phyloP scores from a whole-genome alignment of 2,888 invertebrate genomes.

The Drosophila merina region DNA sequence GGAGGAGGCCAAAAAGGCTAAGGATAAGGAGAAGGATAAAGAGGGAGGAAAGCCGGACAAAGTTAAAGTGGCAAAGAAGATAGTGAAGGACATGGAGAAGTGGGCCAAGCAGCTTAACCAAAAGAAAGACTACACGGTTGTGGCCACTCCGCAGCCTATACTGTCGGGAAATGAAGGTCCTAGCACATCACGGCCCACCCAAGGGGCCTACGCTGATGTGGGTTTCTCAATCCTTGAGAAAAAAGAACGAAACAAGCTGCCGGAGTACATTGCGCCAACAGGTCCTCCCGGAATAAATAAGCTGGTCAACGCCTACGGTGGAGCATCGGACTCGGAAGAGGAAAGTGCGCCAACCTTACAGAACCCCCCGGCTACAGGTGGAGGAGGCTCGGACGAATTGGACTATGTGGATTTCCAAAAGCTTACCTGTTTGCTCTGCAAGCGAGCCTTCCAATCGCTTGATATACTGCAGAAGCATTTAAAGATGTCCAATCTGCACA shows the following conservation, averaged over 20 bases:
- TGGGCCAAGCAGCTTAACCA: conserved; percentile 99
- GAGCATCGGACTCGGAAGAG: conserved; percentile 89
- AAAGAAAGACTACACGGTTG: conserved; percentile 90
- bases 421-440: conserved; percentile 96
- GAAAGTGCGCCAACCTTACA: conserved; percentile 86
- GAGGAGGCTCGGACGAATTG: conserved; percentile 86
- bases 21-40: conserved; percentile 85
- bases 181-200: conserved; percentile 54
- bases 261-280: conserved; percentile 74
- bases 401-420: conserved; percentile 94
- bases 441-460: conserved; percentile 95
- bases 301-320: conserved; percentile 90
- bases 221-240: conserved; percentile 96
- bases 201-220: conserved; percentile 93
- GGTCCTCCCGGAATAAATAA: conserved; percentile 81
- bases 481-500: conserved; percentile 96
- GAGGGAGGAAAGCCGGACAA: conserved; percentile 90
- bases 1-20: conserved; percentile 82
- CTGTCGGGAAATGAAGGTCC: conserved; percentile 59
- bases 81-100: conserved; percentile 93
- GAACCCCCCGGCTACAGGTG: conserved; percentile 1
- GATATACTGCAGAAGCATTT: conserved; percentile 96
- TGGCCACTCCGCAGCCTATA: conserved; percentile 81
- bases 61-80: conserved; percentile 98
- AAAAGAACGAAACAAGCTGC: conserved; percentile 84